Percentiles rank a stretch among this genome's conserved stretches.
Conservation (phyloP, 2,113 vertebrate species). For the Sus scrofa region T2T-Sscrofa CM000830.6:28184501-28185000, state of each 20-base stretch:
- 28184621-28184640: constrained; percentile 22
- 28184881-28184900: constrained; percentile 49
- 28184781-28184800: constrained; percentile 14
- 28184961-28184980: neutral
- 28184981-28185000: neutral
- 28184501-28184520: constrained; percentile 1
- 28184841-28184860: constrained; percentile 28
- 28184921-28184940: neutral
- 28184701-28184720: constrained; percentile 47
- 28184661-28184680: constrained; percentile 38
- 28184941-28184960: neutral
- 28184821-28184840: neutral
- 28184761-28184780: constrained; percentile 7
- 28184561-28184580: neutral
- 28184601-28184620: neutral
- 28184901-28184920: neutral
- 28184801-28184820: constrained; percentile 8
- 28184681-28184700: neutral
- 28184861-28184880: neutral
- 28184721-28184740: neutral
- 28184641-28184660: neutral
- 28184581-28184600: neutral
- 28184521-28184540: neutral
- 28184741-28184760: constrained; percentile 4
- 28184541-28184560: neutral